Evolutionary conservation across 2,888 invertebrate species (phyloP).

Genomic region (Synergus japonicus): DNA sequence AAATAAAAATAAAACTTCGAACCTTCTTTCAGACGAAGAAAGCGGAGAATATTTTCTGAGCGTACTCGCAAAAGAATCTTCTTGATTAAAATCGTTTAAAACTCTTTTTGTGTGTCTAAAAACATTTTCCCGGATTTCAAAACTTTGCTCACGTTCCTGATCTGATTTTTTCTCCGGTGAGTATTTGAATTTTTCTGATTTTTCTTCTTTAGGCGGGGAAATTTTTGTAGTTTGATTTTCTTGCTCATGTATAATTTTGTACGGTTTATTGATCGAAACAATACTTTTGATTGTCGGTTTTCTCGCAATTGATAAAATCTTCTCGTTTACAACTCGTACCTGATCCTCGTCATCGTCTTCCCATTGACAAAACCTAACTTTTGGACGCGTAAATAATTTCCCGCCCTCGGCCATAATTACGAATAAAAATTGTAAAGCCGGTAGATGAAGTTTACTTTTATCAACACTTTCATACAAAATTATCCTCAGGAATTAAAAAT

Average conservation of each 20-base stretch:
- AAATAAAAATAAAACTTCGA: background rate
- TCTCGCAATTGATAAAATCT: constrained; percentile 4
- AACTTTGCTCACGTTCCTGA: background rate
- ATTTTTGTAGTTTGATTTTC: background rate
- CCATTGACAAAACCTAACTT: constrained; percentile 63
- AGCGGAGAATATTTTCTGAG: background rate
- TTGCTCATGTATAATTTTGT: constrained; percentile 54
- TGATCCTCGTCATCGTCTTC: constrained; percentile 38
- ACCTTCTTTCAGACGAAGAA: background rate
- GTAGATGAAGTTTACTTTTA: background rate
- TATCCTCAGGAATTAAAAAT: background rate
- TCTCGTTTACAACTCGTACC: constrained; percentile 27
- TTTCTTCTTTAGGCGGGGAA: background rate
- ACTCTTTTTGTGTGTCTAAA: background rate
- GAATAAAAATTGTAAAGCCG: background rate
- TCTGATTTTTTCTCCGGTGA: too few relatives aligned
- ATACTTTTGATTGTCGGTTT: constrained; percentile 61
- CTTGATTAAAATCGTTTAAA: background rate
- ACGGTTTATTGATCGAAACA: constrained; percentile 55
- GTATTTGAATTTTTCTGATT: background rate
- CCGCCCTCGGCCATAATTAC: constrained; percentile 14
- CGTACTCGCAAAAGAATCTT: background rate
- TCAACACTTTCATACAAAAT: background rate
- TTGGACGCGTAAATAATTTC: constrained; percentile 53
- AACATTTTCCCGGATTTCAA: background rate